Base-by-base conservation (phyloP, 2,113 vertebrate species). In the Ophiodon elongatus region DNA sequence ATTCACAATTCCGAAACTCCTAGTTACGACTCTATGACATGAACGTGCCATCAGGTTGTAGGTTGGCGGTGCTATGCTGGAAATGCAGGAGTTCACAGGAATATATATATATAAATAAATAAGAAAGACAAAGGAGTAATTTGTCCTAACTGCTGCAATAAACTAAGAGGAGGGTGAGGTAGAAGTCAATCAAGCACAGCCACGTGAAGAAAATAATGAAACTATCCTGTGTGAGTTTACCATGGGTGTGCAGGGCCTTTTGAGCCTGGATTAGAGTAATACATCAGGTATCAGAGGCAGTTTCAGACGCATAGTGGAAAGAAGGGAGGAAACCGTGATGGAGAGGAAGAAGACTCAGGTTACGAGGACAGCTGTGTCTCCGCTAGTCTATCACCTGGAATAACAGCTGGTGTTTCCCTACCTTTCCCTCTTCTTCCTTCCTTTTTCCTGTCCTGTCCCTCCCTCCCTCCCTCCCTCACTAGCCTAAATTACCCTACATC, bases 301-400 rank as follows among this genome's bases (percentile, higher is more conserved):
- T 63, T 68, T 69, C 14, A 43, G 17, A 67, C 14, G 27, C 37
- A 41, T 50, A 29, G 6, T 62, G 2, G 7, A 50, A 45, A 64
- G 47, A 43, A 45, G 52, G 63, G 29, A 27, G 57, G 66, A 67
- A 67, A 67, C 59, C 29, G 35, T 23, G 57, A 68, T 75, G 74
- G 66, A 66, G 63, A 83, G 76, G 73, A 85, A 52, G 72, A 56
- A 47, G 72, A 63, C 39, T 37, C 37, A 71, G 78, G 70, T 84
- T 70, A 83, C 79, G 29, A 74, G 47, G 68, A 74, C 87, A 80
- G 72, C 41, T 76, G 74, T 76, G 65, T 76, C 68, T 67, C 75
- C 57, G 31, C 41, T 79, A 50, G 59, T 70, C 76, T 64, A 91
- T 94, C 90, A 91, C 73, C 76, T 80, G 80, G 77, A 86, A 77